Conservation (phyloP, 2,113 vertebrate genomes). For the Raphicerus campestris region DNA sequence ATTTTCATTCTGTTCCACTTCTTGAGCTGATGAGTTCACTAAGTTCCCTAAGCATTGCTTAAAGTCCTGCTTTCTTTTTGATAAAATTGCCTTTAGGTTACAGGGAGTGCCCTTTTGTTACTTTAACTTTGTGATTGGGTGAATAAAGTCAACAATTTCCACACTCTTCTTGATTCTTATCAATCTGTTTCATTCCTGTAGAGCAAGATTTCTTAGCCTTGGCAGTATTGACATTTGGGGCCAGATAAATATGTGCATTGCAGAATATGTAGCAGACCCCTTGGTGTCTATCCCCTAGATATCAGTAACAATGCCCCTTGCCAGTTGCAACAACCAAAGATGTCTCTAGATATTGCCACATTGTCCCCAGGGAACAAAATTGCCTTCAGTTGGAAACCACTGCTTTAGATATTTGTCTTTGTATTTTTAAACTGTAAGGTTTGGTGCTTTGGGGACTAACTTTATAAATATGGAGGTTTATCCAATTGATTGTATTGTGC, state of each 20-base stretch:
- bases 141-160: slow-evolving; percentile 36
- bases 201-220: slow-evolving; percentile 34
- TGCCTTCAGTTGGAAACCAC: not conserved
- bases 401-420: not conserved
- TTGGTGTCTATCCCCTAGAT: not conserved
- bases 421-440: not conserved
- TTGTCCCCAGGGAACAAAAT: not conserved
- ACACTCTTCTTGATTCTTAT: slow-evolving; percentile 23
- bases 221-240: not conserved
- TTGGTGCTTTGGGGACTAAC: not conserved
- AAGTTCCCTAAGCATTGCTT: slow-evolving; percentile 24
- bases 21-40: slow-evolving; percentile 40
- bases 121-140: slow-evolving; percentile 5
- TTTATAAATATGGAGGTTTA: not conserved
- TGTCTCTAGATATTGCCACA: not conserved
- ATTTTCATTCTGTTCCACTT: slow-evolving; percentile 49
- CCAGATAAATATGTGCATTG: not conserved
- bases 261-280: slow-evolving; percentile 2
- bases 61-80: slow-evolving; percentile 37
- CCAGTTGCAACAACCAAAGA: not conserved
- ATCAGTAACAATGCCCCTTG: not conserved
- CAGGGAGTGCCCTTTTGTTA: slow-evolving; percentile 2
- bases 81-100: slow-evolving; percentile 54
- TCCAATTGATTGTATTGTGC: not conserved
- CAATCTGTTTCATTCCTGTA: not conserved